Conservation (phyloP, 1,140 invertebrate species). For the Drosophila suzukii region DNA sequence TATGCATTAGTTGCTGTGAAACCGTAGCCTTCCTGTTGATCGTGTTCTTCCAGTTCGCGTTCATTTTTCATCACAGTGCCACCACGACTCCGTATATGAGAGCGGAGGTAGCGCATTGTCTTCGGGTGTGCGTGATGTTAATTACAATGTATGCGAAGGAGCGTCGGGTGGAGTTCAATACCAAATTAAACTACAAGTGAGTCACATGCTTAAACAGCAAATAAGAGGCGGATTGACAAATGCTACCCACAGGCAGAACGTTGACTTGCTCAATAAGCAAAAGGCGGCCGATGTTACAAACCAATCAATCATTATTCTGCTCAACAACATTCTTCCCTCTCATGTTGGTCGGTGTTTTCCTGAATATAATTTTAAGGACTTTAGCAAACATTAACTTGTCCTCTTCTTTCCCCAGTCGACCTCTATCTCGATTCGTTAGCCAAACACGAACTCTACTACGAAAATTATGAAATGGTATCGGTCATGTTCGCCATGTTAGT, state of each 20-base stretch:
- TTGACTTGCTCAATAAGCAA: slow-evolving; percentile 91
- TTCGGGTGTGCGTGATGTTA: slow-evolving; percentile 88
- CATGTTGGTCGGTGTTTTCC: slow-evolving; percentile 90
- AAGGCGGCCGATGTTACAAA: slow-evolving; percentile 90
- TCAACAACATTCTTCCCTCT: slow-evolving; percentile 93
- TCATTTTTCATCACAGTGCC: slow-evolving; percentile 86
- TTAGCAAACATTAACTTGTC: not conserved
- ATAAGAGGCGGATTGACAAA: not conserved
- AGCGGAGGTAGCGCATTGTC: slow-evolving; percentile 88
- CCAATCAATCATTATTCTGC: slow-evolving; percentile 91
- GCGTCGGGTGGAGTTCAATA: slow-evolving; percentile 94
- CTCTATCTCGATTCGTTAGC: slow-evolving; percentile 80
- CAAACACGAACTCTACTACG: slow-evolving; percentile 92
- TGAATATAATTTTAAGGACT: too few relatives aligned
- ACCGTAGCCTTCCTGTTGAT: slow-evolving; percentile 88
- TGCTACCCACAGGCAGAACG: slow-evolving; percentile 41
- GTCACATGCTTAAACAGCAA: too few relatives aligned
- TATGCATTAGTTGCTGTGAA: slow-evolving; percentile 87
- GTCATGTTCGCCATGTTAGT: slow-evolving; percentile 97
- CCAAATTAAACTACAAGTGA: slow-evolving; percentile 89
- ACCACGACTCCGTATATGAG: slow-evolving; percentile 88
- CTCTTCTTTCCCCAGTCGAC: not conserved
- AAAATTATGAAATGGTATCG: slow-evolving; percentile 92
- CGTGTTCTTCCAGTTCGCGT: slow-evolving; percentile 86
- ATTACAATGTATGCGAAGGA: slow-evolving; percentile 91